Evolutionary conservation across 2,113 vertebrate species (phyloP).

Genomic region (Propithecus coquereli): DNA sequence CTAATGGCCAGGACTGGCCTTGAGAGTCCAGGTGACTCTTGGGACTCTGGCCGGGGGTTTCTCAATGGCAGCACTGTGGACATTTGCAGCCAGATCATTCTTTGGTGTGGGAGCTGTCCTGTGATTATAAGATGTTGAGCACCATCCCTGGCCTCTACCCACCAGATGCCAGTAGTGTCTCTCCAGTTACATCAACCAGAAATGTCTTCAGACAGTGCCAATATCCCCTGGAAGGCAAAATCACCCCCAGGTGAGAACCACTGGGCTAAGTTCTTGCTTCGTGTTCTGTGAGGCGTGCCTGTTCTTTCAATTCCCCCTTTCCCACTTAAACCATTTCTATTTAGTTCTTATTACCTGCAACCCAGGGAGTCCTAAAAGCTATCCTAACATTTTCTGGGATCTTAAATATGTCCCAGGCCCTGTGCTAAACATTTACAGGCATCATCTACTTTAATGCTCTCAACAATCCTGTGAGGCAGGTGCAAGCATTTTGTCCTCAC

Average conservation of each 20-base stretch:
- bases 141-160: not conserved
- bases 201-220: not conserved
- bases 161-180: not conserved
- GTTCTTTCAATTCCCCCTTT: not conserved
- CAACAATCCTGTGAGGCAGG: not conserved
- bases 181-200: not conserved
- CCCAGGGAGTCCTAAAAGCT: not conserved
- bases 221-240: not conserved
- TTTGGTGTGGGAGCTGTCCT: not conserved
- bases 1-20: not conserved
- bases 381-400: not conserved
- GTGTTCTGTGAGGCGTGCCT: not conserved
- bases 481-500: not conserved
- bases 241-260: not conserved
- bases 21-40: not conserved
- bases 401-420: not conserved
- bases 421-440: not conserved
- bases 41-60: not conserved
- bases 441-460: not conserved
- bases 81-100: not conserved
- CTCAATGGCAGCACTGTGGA: not conserved
- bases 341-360: not conserved
- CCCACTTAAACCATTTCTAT: not conserved
- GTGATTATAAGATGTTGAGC: not conserved
- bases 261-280: not conserved